phyloP scores from a whole-genome alignment of 1,140 invertebrate genomes.

The Spodoptera litura region DNA sequence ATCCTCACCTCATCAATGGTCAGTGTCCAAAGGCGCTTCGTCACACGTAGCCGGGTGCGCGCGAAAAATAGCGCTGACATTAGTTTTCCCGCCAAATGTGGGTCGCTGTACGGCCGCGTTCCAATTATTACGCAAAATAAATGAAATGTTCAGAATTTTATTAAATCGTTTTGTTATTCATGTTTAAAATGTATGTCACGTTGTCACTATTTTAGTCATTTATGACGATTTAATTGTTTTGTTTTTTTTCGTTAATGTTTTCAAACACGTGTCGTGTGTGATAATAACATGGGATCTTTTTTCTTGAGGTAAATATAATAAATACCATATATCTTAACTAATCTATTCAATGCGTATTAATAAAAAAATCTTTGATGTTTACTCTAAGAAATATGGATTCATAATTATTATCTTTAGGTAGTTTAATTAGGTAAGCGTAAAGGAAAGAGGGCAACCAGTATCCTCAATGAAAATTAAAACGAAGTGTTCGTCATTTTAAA shows the following conservation, averaged over 20 bases:
- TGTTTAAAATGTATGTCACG: slow-evolving; percentile 51
- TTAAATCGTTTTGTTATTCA: slow-evolving; percentile 52
- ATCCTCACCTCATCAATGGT: slow-evolving; percentile 33
- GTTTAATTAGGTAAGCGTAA: slow-evolving; percentile 5
- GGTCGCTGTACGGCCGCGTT: slow-evolving; percentile 60
- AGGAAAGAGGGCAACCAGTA: slow-evolving; percentile 7
- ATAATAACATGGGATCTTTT: too few species aligned
- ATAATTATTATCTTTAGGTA: not conserved
- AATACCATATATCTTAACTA: too few species aligned
- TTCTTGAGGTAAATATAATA: too few species aligned
- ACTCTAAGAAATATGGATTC: too few species aligned
- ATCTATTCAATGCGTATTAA: not conserved
- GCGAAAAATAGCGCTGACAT: slow-evolving; percentile 77
- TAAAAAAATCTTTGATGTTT: not conserved
- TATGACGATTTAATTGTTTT: slow-evolving; percentile 1
- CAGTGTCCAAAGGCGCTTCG: slow-evolving; percentile 66
- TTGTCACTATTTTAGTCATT: slow-evolving; percentile 74
- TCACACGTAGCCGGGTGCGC: slow-evolving; percentile 59
- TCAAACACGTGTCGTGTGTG: too few species aligned
- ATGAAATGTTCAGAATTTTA: slow-evolving; percentile 47
- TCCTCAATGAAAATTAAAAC: slow-evolving; percentile 2
- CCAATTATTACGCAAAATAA: slow-evolving; percentile 62
- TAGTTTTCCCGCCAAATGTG: slow-evolving; percentile 74
- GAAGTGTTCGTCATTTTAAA: not conserved
- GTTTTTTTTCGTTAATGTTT: not conserved